Conservation (phyloP, 2,888 invertebrate genomes). For the Tetragonula carbonaria region DNA sequence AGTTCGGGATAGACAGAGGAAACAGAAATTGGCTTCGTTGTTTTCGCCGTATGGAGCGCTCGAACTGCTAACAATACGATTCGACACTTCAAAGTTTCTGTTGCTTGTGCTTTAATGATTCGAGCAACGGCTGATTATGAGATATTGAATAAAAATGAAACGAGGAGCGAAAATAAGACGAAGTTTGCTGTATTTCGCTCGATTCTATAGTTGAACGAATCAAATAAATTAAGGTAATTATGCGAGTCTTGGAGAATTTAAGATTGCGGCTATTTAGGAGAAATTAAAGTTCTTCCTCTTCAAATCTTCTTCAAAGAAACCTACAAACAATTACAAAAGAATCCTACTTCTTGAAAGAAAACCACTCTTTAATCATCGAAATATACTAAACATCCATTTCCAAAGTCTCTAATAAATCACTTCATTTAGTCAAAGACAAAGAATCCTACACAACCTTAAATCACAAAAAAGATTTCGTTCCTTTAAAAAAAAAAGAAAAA, state of each 20-base stretch:
- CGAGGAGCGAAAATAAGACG: background rate
- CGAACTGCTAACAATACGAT: constrained; percentile 12
- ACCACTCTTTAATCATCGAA: no score
- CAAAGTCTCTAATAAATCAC: background rate
- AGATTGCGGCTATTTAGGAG: no score
- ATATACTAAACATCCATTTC: background rate
- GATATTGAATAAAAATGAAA: background rate
- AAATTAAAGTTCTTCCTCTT: no score
- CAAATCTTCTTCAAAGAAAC: no score
- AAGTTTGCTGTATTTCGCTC: background rate
- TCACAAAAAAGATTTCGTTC: background rate
- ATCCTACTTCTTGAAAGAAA: background rate
- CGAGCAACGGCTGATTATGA: no score
- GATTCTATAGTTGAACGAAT: background rate
- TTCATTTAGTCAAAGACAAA: background rate
- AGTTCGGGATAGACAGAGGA: background rate
- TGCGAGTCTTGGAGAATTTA: no score
- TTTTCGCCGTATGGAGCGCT: background rate
- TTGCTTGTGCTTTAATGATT: background rate
- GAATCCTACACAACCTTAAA: background rate
- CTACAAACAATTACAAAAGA: background rate
- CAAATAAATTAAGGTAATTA: background rate
- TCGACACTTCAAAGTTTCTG: constrained; percentile 11
- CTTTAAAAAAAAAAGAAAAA: no score
- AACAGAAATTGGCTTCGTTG: background rate